Conservation (phyloP, 1,140 invertebrate species). For the Drosophila nebulosa region DNA sequence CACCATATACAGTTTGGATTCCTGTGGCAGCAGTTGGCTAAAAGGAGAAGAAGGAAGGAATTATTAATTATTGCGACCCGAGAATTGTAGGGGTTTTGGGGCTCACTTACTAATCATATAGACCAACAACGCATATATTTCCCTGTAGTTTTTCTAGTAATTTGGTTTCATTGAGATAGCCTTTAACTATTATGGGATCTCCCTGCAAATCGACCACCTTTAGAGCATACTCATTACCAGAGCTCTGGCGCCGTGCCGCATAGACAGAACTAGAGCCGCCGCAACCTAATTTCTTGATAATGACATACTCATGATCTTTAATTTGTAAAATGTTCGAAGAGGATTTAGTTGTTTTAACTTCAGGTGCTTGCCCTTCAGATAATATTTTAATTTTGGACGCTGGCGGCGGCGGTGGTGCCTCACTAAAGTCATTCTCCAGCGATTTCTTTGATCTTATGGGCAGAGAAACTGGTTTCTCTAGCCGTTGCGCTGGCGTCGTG, state of each 20-base stretch:
- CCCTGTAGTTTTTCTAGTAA: slow-evolving; percentile 92
- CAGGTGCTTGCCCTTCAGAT: background rate
- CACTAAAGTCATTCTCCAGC: slow-evolving; percentile 49
- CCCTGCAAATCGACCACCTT: slow-evolving; percentile 86
- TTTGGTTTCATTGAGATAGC: slow-evolving; percentile 95
- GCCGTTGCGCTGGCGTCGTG: slow-evolving; percentile 37
- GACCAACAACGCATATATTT: slow-evolving; percentile 90
- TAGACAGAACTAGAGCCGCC: slow-evolving; percentile 78
- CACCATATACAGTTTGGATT: slow-evolving; percentile 89
- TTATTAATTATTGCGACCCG: background rate
- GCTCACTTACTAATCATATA: slow-evolving; percentile 93
- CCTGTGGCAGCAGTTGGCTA: slow-evolving; percentile 83
- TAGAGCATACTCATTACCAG: slow-evolving; percentile 62
- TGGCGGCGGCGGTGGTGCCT: slow-evolving; percentile 21
- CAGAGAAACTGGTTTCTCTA: background rate
- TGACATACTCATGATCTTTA: slow-evolving; percentile 64
- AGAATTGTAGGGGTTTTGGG: background rate
- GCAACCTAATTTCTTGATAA: slow-evolving; percentile 68
- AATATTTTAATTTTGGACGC: background rate
- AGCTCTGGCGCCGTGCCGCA: slow-evolving; percentile 54
- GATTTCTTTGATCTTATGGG: slow-evolving; percentile 60
- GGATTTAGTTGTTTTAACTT: background rate
- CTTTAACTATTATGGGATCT: slow-evolving; percentile 87
- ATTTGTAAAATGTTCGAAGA: slow-evolving; percentile 50
- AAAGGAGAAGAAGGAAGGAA: background rate